Conservation (phyloP, 1,140 invertebrate species). For the Bombyx mori region ASM3026992v2 NC_085110.1:4446501-4447000, state of each 20-base stretch:
- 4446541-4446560: constrained; percentile 1
- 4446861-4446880: constrained; percentile 62
- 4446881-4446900: constrained; percentile 69
- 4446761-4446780: constrained; percentile 57
- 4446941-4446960: constrained; percentile 70
- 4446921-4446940: constrained; percentile 69
- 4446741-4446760: constrained; percentile 52
- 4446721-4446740: constrained; percentile 30
- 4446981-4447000: constrained; percentile 46
- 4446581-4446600: constrained; percentile 14
- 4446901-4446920: constrained; percentile 71
- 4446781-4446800: constrained; percentile 62
- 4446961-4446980: constrained; percentile 56
- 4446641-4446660: constrained; percentile 5
- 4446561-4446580: constrained; percentile 20
- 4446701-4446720: too few species aligned
- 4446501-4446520: neutral
- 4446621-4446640: constrained; percentile 25
- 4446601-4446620: constrained; percentile 43
- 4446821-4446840: constrained; percentile 69
- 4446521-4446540: neutral
- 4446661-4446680: too few species aligned
- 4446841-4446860: constrained; percentile 62
- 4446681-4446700: too few species aligned
- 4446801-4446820: constrained; percentile 58